Evolutionary conservation across 2,797 vertebrate genomes (phyloP).

Genomic region (Girardinus metallicus): DNA sequence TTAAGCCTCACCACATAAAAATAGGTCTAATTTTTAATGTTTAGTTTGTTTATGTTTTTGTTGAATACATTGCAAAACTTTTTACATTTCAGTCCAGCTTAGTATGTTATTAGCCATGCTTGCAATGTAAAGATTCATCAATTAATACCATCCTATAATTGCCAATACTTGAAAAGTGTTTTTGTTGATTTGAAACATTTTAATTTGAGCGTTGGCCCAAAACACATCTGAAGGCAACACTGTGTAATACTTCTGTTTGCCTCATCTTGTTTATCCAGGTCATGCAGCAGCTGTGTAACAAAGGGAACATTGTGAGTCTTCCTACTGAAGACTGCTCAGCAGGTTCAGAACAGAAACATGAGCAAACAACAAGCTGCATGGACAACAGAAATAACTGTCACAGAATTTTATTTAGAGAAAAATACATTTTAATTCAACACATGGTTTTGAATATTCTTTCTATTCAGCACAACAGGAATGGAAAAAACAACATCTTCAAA

Average conservation of each 20-base stretch:
- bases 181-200: background rate
- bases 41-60: background rate
- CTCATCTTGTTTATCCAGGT: slow-evolving; percentile 62
- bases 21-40: background rate
- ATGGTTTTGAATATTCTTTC: background rate
- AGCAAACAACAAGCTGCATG: background rate
- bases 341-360: background rate
- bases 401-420: background rate
- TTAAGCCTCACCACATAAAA: too few species aligned
- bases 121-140: background rate
- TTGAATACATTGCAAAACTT: background rate
- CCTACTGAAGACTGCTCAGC: slow-evolving; percentile 9
- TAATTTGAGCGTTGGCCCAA: background rate
- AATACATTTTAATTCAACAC: fast-evolving
- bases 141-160: background rate
- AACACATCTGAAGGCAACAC: background rate
- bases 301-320: slow-evolving; percentile 12
- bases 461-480: background rate
- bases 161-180: background rate
- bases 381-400: background rate
- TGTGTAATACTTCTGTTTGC: slow-evolving; percentile 24
- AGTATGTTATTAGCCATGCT: background rate
- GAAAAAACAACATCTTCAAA: background rate
- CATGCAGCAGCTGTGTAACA: slow-evolving; percentile 56
- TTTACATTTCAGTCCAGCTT: background rate